phyloP scores from a whole-genome alignment of 2,113 vertebrate species.

The Ondatra zibethicus region DNA sequence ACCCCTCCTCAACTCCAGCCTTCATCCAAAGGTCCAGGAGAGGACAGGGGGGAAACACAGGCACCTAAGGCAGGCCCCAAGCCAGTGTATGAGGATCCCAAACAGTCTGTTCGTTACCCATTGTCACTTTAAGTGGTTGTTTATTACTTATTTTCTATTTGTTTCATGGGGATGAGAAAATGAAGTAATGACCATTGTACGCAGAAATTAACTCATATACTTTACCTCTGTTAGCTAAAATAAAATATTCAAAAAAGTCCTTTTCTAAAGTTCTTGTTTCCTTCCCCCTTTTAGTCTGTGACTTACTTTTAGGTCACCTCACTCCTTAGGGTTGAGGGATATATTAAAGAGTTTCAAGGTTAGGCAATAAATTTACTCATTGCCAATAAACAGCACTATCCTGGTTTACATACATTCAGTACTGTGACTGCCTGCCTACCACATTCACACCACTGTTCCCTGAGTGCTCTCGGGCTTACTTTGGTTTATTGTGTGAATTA shows the following conservation, averaged over 20 bases:
- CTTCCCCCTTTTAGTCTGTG: not conserved
- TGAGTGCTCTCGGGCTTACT: not conserved
- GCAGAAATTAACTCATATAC: not conserved
- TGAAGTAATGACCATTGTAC: not conserved
- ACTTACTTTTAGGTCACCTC: conserved; percentile 20
- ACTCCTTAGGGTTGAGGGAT: not conserved
- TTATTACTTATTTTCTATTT: not conserved
- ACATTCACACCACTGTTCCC: not conserved
- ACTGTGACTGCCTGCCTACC: not conserved
- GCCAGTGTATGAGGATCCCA: no score
- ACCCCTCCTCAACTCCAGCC: not conserved
- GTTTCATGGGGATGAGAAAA: not conserved
- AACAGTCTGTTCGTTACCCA: not conserved
- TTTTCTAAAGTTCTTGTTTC: conserved; percentile 10
- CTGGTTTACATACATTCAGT: not conserved
- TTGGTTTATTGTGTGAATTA: not conserved
- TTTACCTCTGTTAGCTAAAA: conserved; percentile 25
- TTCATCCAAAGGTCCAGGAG: not conserved
- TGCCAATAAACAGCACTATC: not conserved
- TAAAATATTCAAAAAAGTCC: not conserved
- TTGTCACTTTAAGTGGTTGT: not conserved
- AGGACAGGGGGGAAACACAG: not conserved
- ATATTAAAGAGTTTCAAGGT: conserved; percentile 23
- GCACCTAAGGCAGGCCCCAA: not conserved
- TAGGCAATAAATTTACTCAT: conserved; percentile 8